These are phyloP conservation scores for Gari tellinella DNA, from an alignment of 2,888 invertebrate genomes.

Conservation along the genomic window DNA sequence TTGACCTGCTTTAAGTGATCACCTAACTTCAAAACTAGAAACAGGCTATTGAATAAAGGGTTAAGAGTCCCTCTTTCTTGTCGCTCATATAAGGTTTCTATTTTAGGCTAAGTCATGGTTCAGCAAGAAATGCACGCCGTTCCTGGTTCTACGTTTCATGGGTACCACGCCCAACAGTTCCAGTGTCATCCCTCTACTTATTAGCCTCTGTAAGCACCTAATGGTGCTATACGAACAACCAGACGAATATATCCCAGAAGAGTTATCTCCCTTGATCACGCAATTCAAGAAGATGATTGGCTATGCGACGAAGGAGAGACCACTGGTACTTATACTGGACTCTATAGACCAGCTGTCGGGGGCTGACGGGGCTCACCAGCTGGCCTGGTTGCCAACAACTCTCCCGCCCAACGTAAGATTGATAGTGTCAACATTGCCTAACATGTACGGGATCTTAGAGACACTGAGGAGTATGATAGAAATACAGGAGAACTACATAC, in stretches of 20 bases:
- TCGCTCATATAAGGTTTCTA: too few species aligned
- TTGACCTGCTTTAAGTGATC: too few species aligned
- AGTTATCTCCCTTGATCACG: slow-evolving; percentile 96
- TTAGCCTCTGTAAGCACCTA: slow-evolving; percentile 98
- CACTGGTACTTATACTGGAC: slow-evolving; percentile 95
- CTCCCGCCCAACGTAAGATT: slow-evolving; percentile 95
- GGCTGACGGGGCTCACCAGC: slow-evolving; percentile 96
- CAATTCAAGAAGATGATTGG: slow-evolving; percentile 97
- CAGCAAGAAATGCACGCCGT: slow-evolving; percentile 86
- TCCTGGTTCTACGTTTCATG: slow-evolving; percentile 95
- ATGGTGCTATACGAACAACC: slow-evolving; percentile 84
- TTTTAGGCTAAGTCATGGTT: slow-evolving; percentile 68
- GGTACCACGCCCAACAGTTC: slow-evolving; percentile 99
- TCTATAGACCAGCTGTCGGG: slow-evolving; percentile 98
- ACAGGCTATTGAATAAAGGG: too few species aligned
- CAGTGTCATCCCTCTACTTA: slow-evolving; percentile 95
- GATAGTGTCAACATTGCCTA: slow-evolving; percentile 89
- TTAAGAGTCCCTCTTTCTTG: too few species aligned
- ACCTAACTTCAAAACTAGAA: too few species aligned
- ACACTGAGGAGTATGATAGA: slow-evolving; percentile 76
- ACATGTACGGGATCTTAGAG: slow-evolving; percentile 77
- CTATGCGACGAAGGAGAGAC: slow-evolving; percentile 85
- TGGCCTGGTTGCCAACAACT: slow-evolving; percentile 97
- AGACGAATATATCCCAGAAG: slow-evolving; percentile 95
- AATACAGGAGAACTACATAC: slow-evolving; percentile 71